These are phyloP conservation scores for Lepidurus couesii DNA, from an alignment of 1,140 invertebrate genomes.

Conservation along the genomic window DNA sequence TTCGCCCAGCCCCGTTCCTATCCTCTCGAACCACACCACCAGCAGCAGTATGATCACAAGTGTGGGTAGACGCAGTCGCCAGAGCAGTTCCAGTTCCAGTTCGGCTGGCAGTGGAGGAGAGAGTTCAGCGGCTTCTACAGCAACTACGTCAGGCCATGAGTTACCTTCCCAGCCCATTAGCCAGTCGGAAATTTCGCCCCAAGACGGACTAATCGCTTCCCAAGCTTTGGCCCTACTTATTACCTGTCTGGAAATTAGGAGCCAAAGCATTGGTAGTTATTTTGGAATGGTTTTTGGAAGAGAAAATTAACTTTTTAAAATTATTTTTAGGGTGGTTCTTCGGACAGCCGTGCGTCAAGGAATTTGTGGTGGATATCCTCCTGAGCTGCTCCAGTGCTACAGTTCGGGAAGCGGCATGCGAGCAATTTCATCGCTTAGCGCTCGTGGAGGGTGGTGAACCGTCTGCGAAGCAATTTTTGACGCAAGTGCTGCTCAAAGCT, in stretches of 20 bases:
- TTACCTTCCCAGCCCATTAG: constrained; percentile 42
- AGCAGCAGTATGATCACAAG: constrained; percentile 43
- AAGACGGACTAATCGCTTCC: constrained; percentile 48
- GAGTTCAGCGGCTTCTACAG: constrained; percentile 47
- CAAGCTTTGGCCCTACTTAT: constrained; percentile 51
- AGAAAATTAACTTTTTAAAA: background rate
- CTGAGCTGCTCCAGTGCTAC: constrained; percentile 47
- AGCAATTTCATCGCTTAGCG: constrained; percentile 48
- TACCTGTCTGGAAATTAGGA: constrained; percentile 46
- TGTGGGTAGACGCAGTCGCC: constrained; percentile 42
- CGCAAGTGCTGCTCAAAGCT: constrained; percentile 49
- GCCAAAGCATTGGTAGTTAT: constrained; percentile 22
- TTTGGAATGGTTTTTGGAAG: background rate
- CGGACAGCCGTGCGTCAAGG: constrained; percentile 46
- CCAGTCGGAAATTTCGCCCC: constrained; percentile 44
- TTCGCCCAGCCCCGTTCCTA: constrained; percentile 41
- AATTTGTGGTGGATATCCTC: constrained; percentile 52
- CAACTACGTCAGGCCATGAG: constrained; percentile 31
- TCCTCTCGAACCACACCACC: constrained; percentile 35
- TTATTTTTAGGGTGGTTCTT: constrained; percentile 43
- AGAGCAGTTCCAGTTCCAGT: constrained; percentile 47
- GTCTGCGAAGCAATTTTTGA: constrained; percentile 23
- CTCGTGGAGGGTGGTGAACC: constrained; percentile 28
- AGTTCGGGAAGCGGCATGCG: constrained; percentile 47
- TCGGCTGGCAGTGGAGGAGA: constrained; percentile 41